Conservation (phyloP, 30 jellyfish, hydroid and myxozoan genomes). For the Chironex yamaguchii region DNA sequence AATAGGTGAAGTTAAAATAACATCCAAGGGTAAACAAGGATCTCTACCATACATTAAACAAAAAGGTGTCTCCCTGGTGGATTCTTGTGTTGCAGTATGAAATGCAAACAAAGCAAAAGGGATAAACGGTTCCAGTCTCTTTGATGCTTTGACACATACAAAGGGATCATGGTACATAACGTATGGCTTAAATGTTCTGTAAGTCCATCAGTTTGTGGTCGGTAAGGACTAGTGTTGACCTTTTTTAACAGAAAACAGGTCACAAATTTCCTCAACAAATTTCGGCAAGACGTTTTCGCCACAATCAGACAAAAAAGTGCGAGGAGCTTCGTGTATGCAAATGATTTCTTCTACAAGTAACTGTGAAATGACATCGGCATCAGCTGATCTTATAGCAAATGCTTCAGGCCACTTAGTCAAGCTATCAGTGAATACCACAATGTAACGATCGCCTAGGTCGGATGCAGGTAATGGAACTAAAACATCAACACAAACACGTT, state of each 20-base stretch:
- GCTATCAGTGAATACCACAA: conserved; percentile 66
- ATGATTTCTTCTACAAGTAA: conserved; percentile 59
- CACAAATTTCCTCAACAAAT: conserved; percentile 52
- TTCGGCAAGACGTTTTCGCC: conserved; percentile 58
- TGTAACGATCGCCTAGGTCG: conserved; percentile 36
- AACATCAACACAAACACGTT: conserved; percentile 40
- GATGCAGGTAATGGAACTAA: conserved; percentile 73
- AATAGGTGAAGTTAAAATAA: no score
- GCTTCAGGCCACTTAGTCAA: conserved; percentile 82
- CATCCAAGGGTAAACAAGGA: no score
- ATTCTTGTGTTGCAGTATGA: conserved; percentile 53
- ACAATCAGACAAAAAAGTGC: conserved; percentile 40
- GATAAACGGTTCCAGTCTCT: conserved; percentile 69
- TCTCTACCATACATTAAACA: no score
- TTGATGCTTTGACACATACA: conserved; percentile 52
- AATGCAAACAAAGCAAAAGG: conserved; percentile 55
- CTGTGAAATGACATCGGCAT: conserved; percentile 36
- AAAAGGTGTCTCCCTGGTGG: no score
- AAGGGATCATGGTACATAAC: conserved; percentile 32
- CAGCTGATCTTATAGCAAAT: conserved; percentile 38
- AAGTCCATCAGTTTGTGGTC: conserved; percentile 68
- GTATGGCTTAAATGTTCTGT: conserved; percentile 47
- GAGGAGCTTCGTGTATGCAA: conserved; percentile 63
- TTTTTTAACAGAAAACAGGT: conserved; percentile 22
- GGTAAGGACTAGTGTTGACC: conserved; percentile 60